Base-by-base conservation (phyloP, 2,113 vertebrate genomes). In the Lichenostomus cassidix region DNA sequence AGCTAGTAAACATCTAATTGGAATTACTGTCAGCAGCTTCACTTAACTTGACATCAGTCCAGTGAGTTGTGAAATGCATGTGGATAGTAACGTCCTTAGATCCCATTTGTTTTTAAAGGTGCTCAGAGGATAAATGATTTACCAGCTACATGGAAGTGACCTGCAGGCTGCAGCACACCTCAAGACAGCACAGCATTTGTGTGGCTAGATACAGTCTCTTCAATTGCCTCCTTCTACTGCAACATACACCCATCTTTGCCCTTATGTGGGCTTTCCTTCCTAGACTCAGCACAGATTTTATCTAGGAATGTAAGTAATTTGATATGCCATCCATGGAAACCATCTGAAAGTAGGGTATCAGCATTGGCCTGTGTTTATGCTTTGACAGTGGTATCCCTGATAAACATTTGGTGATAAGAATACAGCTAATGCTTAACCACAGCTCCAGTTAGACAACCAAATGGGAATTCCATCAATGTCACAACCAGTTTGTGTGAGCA, bases 211-310 rank as follows among this genome's bases (percentile, higher is more conserved):
- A 11, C 11, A n/a, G 33, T 25, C 52, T 73, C 35, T 60, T 83
- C 50, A 53, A 0, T 31, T 62, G 14, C 22, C 24, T 19, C 22
- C 52, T 80, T 2, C n/a, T 68, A 1, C 59, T 60, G 59, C 0
- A 0, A 47, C 58, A 4, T 2, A 33, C 6, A 12, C 13, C 41
- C 16, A 5, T 46, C 53, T 56, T 47, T 60, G 49, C 39, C 29
- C 35, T 75, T 44, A 11, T 0, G 9, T 50, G 53, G 55, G 4
- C 22, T 62, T 75, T 46, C 16, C 25, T 91, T 84, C 56, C 5
- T 22, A 49, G 60, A 19, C 44, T 52, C 42, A 56, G 62, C 49
- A 52, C 25, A 83, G 67, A 15, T 58, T 56, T 71, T 37, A 52
- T 33, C 62, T 62, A 46, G 42, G 50, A 88, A 37, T 29, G 7